Conservation (phyloP, 2,113 vertebrate species). For the Dicaeum eximium region DNA sequence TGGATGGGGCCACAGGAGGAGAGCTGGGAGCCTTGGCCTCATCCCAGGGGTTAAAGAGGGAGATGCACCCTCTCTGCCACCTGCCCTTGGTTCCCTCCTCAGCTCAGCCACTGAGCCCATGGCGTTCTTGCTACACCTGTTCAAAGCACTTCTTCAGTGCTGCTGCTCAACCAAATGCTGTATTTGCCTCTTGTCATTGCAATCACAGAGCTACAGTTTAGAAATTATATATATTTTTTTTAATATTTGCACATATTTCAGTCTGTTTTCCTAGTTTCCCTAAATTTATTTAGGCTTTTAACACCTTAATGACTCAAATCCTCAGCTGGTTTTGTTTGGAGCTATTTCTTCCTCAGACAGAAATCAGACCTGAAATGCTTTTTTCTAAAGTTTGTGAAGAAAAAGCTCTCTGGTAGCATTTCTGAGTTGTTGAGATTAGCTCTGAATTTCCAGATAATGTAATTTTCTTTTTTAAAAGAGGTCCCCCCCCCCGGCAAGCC, state of each 20-base stretch:
- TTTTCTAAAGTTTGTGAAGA: neutral
- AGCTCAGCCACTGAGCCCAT: neutral
- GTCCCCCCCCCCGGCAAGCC: neutral
- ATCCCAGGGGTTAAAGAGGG: no score
- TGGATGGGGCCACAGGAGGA: accelerated
- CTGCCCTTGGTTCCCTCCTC: neutral
- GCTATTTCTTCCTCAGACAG: neutral
- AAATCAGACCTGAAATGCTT: neutral
- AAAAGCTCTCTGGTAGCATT: neutral
- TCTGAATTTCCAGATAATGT: slow-evolving; percentile 20
- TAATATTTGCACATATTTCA: neutral
- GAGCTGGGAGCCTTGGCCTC: neutral
- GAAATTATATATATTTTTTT: neutral
- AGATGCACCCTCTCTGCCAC: neutral
- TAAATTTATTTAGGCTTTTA: neutral
- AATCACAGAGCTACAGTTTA: neutral
- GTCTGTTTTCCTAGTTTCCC: neutral
- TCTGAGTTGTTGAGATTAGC: neutral
- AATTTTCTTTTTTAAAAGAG: neutral
- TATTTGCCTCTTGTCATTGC: neutral
- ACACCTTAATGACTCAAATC: neutral
- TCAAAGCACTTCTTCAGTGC: neutral
- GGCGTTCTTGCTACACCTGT: neutral
- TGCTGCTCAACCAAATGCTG: neutral
- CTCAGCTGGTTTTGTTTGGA: neutral